Conservation (phyloP, 64 coral and sea anemone species). For the Cladopsammia gracilis region DNA sequence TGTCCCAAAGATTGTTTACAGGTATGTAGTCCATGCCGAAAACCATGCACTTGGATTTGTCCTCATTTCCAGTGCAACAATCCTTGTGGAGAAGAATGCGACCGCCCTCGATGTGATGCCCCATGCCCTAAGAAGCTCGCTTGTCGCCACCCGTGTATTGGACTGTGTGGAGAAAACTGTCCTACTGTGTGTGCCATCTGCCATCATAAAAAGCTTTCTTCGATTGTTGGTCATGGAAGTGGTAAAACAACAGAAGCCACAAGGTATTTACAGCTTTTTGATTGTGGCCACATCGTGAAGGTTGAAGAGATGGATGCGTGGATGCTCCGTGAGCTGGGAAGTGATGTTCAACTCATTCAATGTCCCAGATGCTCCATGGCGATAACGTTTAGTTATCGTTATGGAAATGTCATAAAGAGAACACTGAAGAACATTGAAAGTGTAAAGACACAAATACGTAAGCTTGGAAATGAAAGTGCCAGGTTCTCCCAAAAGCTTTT, state of each 20-base stretch:
- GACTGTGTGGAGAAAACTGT: conserved; percentile 70
- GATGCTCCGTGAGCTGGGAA: background rate
- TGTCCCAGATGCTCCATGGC: conserved; percentile 42
- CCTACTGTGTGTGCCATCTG: conserved; percentile 56
- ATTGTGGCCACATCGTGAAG: conserved; percentile 52
- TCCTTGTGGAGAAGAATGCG: conserved; percentile 58
- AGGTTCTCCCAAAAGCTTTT: too few relatives aligned
- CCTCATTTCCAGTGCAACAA: conserved; percentile 78
- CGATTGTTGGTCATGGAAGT: background rate
- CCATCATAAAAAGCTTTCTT: conserved; percentile 14
- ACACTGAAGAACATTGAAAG: conserved; percentile 13
- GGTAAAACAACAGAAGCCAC: background rate
- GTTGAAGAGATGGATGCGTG: conserved; percentile 47
- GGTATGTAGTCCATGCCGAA: conserved; percentile 39
- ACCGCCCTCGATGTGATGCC: conserved; percentile 45
- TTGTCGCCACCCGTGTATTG: conserved; percentile 67
- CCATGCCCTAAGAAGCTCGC: conserved; percentile 47
- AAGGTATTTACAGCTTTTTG: conserved; percentile 44
- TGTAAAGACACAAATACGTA: background rate
- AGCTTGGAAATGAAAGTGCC: background rate
- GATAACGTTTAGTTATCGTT: conserved; percentile 49
- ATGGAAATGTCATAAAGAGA: conserved; percentile 33
- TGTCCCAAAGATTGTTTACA: conserved; percentile 44
- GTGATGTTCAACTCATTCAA: background rate
- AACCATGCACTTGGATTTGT: conserved; percentile 65